Base-by-base conservation (phyloP, 2,888 invertebrate species). In the Capitulum mitella region DNA sequence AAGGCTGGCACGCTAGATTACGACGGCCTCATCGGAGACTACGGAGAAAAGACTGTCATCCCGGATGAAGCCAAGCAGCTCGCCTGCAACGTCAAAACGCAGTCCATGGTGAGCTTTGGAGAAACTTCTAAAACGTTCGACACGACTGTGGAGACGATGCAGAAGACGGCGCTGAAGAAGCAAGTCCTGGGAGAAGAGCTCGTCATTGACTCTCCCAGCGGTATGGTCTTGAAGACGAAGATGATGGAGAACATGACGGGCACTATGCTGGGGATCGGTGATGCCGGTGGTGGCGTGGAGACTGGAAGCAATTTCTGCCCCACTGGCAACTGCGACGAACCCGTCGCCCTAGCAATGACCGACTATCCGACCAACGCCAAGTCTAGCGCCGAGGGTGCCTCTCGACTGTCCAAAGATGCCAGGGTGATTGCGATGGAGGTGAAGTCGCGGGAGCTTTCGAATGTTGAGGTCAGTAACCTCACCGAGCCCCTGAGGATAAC, bases 271-370 rank as follows among this genome's bases (percentile, higher is more conserved):
- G 26, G 5, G 2, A 32, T 54, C 19, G 80, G 80, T 6, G 61
- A 70, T 5, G 32, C 19, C 40, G 76, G 76, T 1, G 76, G 75
- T 37, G 32, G 34, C 10, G 40, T 79, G 2, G 40, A 75, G 8
- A 78, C 78, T 16, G 75, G 58, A 12, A 46, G 61, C 3, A 37
- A 70, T 26, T 80, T 80, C 32, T 79, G 79, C 34, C 80, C 80
- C 10, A 54, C 61, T 58, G 78, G 79, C 1, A 46, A 58, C 26
- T 78, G 78, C 48, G 40, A 54, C 1, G 61, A 78, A 29, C 43
- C 43, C 1, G 43, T 77, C 2, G 79, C 34, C 34, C n/a, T 78
- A 12, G 43, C 58, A 14, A n/a, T 77, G 14, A 37, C 46, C 2
- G 58, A 70, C 0, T 77, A 48, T 37, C 79, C 79, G n/a, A 74